Percentiles rank a stretch among this genome's conserved stretches.
Conservation (phyloP, 2,888 invertebrate genomes). For the Hydroisotoma schaefferi region DNA sequence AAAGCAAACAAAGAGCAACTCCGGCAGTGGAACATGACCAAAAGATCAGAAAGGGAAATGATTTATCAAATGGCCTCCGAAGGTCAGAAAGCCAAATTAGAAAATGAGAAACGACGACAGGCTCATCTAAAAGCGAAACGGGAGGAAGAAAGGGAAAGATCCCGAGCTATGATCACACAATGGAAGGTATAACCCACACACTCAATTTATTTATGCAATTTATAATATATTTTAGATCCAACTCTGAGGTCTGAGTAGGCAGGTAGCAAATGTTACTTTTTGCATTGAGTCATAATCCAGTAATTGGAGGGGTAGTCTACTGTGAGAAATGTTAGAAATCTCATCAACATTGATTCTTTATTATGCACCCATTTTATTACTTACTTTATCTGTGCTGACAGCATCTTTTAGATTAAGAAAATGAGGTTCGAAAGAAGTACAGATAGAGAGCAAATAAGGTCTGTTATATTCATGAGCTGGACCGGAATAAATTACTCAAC, state of each 20-base stretch:
- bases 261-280: no score
- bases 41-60: constrained; percentile 30
- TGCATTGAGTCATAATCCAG: no score
- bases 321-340: no score
- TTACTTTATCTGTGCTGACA: no score
- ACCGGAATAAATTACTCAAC: neutral
- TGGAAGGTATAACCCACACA: constrained; percentile 18
- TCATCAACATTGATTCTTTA: no score
- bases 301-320: no score
- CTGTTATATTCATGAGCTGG: neutral
- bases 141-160: constrained; percentile 28
- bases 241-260: no score
- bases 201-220: no score
- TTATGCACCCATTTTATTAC: no score
- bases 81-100: constrained; percentile 28
- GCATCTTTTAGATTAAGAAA: no score
- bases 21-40: constrained; percentile 34
- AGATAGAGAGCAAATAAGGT: neutral
- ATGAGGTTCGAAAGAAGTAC: neutral
- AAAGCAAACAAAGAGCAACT: constrained; percentile 28
- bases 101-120: constrained; percentile 31
- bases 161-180: constrained; percentile 14
- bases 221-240: no score
- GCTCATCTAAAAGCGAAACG: constrained; percentile 27
- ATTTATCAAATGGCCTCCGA: constrained; percentile 32